Evolutionary conservation across 2,797 vertebrate species (phyloP), one percentile per base, ranked within the genome.

Genomic region (Malacoctenus gilli): DNA sequence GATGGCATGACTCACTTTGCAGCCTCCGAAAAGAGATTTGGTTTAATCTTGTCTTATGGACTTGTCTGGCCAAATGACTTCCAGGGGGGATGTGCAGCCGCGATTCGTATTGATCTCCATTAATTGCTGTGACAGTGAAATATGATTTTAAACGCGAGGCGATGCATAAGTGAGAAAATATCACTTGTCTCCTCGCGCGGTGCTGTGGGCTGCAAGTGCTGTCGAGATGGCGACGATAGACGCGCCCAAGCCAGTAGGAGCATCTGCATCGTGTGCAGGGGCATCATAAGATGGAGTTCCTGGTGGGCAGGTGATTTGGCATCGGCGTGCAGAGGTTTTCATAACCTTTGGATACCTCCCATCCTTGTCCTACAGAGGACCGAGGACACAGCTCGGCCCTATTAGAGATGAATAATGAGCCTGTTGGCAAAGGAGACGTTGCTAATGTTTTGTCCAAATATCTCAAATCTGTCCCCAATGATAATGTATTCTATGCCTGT

Each of bases 371-470:
- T 78, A 79, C 61, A 67, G 76, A 80, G 72, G 75, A 59, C 51
- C 0, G 70, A 85, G 84, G 82, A 87, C 77, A 74, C 75, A 77
- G 75, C 75, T 66, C 60, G 72, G 55, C 68, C 72, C 72, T 85
- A 79, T 82, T 83, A 82, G 54, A 77, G 70, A 90, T 87, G 84
- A 90, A 83, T 87, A 87, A 87, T 85, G 79, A 87, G 81, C 69
- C 71, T 80, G 75, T 84, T 89, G 84, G 85, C 88, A 85, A 84
- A 82, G 80, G 73, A 85, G 82, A 84, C 68, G 7, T 67, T 31
- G 72, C 83, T 86, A 89, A 89, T 87, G 75, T 82, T 87, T 85
- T 85, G 77, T 82, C 83, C 76, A 85, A 85, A 89, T 86, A 83
- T 81, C 80, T 83, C 47, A 86, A 80, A 87, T 87, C 74, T 85